Conservation (phyloP, 2,888 invertebrate species). For the Drosophila affinis region DNA sequence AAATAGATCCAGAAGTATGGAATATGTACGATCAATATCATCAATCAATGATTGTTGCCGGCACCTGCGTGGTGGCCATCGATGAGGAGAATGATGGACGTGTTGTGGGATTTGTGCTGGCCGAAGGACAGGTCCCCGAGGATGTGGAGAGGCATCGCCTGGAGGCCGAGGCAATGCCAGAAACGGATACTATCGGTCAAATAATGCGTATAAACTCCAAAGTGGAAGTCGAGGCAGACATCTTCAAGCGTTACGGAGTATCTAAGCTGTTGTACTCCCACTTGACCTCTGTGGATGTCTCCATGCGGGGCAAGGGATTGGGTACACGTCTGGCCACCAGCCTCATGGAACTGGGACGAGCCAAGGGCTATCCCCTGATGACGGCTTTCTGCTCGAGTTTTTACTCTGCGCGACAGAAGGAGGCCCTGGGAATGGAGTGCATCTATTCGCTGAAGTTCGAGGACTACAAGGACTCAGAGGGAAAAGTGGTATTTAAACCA, state of each 20-base stretch:
- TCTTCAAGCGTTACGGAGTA: constrained; percentile 61
- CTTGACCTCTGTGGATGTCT: constrained; percentile 58
- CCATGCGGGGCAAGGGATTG: constrained; percentile 67
- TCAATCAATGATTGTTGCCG: constrained; percentile 6
- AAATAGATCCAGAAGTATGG: background rate
- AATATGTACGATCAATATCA: constrained; percentile 18
- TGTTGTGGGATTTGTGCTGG: constrained; percentile 55
- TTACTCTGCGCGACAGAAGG: constrained; percentile 68
- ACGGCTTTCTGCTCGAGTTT: constrained; percentile 67
- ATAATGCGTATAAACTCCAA: constrained; percentile 50
- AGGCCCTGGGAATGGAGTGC: constrained; percentile 68
- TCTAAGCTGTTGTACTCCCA: constrained; percentile 65
- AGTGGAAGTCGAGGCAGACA: constrained; percentile 59
- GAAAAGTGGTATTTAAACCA: constrained; percentile 61
- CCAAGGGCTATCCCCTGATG: constrained; percentile 59
- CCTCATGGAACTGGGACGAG: constrained; percentile 61
- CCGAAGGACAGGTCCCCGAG: constrained; percentile 31
- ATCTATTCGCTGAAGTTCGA: constrained; percentile 51
- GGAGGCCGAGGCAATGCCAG: constrained; percentile 38
- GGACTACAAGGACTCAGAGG: constrained; percentile 59
- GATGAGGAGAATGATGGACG: constrained; percentile 27
- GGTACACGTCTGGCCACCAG: constrained; percentile 62
- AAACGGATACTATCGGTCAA: constrained; percentile 51
- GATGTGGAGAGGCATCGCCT: constrained; percentile 44
- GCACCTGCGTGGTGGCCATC: constrained; percentile 30